These are phyloP conservation scores for Limulus polyphemus DNA, from an alignment of 2,888 invertebrate species.

Conservation along the genomic window DNA sequence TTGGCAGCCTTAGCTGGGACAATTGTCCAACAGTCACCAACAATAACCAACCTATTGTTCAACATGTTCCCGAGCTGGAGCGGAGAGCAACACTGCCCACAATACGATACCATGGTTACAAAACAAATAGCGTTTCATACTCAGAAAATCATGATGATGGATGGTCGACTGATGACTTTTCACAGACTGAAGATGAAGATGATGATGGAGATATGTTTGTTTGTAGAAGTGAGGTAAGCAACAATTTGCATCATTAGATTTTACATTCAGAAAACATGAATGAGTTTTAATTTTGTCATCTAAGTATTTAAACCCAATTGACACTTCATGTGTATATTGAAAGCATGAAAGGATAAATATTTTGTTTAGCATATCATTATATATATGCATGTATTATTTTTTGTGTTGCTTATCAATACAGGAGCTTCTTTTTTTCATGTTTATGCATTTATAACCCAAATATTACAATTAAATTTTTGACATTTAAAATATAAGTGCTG, in stretches of 20 bases:
- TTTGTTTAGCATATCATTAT: background rate
- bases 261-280: too few relatives aligned
- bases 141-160: conserved; percentile 57
- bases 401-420: too few relatives aligned
- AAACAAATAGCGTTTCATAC: conserved; percentile 8
- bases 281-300: too few relatives aligned
- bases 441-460: too few relatives aligned
- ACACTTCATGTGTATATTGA: too few relatives aligned
- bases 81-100: conserved; percentile 24
- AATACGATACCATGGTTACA: conserved; percentile 14
- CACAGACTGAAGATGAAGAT: conserved; percentile 55
- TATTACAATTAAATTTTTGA: too few relatives aligned
- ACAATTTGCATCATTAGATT: too few relatives aligned
- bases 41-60: conserved; percentile 10
- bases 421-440: too few relatives aligned
- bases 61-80: conserved; percentile 14
- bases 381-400: background rate
- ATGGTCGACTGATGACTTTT: conserved; percentile 84
- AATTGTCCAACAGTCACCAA: conserved; percentile 13
- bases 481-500: too few relatives aligned
- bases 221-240: conserved; percentile 43
- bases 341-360: background rate
- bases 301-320: too few relatives aligned
- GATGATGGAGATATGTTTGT: conserved; percentile 45
- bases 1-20: conserved; percentile 20